Conservation (phyloP, 2,113 vertebrate genomes). For the Merops nubicus region DNA sequence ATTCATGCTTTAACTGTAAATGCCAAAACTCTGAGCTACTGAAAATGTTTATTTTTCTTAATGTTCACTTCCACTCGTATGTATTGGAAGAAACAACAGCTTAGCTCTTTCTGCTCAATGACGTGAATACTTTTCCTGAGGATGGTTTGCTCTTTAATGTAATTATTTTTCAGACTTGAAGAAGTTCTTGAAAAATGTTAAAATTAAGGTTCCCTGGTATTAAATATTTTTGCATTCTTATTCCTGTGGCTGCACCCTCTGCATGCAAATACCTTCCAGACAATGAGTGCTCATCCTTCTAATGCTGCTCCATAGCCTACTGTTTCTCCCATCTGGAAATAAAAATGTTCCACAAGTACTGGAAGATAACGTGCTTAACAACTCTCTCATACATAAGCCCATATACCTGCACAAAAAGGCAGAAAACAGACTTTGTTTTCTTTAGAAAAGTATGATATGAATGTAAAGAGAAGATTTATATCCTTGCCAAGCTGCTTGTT, state of each 20-base stretch:
- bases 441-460: not conserved
- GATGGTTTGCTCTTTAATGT: not conserved
- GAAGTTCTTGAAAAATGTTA: not conserved
- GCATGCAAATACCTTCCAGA: not conserved
- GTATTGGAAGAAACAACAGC: not conserved
- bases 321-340: conserved; percentile 1
- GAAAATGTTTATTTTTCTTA: not conserved
- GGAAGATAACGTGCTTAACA: conserved; percentile 1
- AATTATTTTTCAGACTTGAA: not conserved
- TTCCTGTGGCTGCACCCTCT: not conserved
- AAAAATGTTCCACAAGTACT: not conserved
- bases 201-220: not conserved
- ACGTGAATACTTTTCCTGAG: not conserved
- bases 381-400: not conserved
- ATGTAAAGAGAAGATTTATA: not conserved
- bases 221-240: not conserved
- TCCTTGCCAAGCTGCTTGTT: not conserved
- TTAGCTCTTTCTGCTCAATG: not conserved
- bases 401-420: not conserved
- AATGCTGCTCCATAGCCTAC: not conserved
- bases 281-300: not conserved
- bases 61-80: not conserved
- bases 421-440: not conserved
- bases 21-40: not conserved
- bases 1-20: not conserved